Evolutionary conservation across 2,797 vertebrate genomes (phyloP).

Genomic region (Pseudochirops corinnae): DNA sequence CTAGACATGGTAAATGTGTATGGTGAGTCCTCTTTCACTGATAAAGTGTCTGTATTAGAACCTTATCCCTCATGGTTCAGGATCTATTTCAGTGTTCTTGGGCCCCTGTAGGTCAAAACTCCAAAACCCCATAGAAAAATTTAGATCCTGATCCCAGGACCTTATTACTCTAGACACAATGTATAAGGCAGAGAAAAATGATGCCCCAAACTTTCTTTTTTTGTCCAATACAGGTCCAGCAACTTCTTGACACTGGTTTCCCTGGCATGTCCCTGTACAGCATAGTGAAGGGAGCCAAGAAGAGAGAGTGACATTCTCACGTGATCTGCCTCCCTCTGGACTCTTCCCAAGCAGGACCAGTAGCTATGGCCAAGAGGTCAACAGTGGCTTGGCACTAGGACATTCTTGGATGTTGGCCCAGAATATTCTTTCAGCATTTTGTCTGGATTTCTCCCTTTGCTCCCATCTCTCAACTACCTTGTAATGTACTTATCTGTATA

Average conservation of each 20-base stretch:
- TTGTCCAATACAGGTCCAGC: conserved; percentile 39
- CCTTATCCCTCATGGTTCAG: background rate
- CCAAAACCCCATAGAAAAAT: background rate
- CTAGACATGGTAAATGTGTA: background rate
- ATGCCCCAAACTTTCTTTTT: background rate
- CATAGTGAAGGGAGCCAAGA: conserved; percentile 35
- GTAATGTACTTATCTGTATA: background rate
- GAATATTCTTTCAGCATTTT: background rate
- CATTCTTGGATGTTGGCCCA: background rate
- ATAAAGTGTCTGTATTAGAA: background rate
- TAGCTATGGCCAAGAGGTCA: background rate
- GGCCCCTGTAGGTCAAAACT: background rate
- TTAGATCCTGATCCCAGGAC: background rate
- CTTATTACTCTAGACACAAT: background rate
- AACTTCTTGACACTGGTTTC: conserved; percentile 51
- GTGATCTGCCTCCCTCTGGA: background rate
- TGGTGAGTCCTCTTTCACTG: background rate
- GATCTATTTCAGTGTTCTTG: background rate
- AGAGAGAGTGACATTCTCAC: conserved; percentile 6
- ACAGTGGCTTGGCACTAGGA: background rate
- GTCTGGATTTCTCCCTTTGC: background rate
- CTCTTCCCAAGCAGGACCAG: conserved; percentile 11
- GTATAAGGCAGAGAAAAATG: background rate
- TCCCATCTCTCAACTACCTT: background rate
- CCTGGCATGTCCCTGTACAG: background rate